A percentile compares a stretch with the other conserved stretches of the same genome.
phyloP scores from a whole-genome alignment of 1,140 invertebrate genomes.

The Brachionus koreanus region DNA sequence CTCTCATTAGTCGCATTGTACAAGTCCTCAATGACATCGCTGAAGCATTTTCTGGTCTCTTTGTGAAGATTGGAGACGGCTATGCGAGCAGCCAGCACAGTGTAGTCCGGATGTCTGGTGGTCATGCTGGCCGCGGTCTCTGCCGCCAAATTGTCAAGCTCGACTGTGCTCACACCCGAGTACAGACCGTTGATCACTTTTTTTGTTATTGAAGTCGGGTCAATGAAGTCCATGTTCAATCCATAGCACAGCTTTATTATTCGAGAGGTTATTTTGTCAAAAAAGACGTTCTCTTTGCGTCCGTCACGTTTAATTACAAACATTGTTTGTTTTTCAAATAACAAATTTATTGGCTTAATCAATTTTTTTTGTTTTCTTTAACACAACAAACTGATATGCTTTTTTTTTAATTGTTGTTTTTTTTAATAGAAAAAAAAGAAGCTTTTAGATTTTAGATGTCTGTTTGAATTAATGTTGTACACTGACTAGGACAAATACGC shows the following conservation, averaged over 20 bases:
- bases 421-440: background rate
- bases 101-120: conserved; percentile 93
- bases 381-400: background rate
- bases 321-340: conserved; percentile 49
- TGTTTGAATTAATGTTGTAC: background rate
- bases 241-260: conserved; percentile 93
- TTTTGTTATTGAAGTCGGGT: conserved; percentile 67
- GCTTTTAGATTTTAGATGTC: background rate
- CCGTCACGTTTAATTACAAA: conserved; percentile 68
- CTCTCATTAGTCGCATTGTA: conserved; percentile 72
- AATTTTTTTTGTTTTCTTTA: background rate
- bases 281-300: conserved; percentile 83
- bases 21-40: conserved; percentile 82
- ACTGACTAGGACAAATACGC: background rate
- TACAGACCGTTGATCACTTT: conserved; percentile 85
- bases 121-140: conserved; percentile 94
- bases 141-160: conserved; percentile 92
- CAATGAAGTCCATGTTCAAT: conserved; percentile 88
- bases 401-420: background rate
- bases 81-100: conserved; percentile 86
- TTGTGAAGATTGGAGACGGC: conserved; percentile 96
- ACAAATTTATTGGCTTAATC: conserved; percentile 4
- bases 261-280: conserved; percentile 94
- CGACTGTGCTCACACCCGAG: conserved; percentile 88
- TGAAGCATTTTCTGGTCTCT: conserved; percentile 65